Conservation (phyloP, 2,113 vertebrate species). For the Mus spicilegus region DNA sequence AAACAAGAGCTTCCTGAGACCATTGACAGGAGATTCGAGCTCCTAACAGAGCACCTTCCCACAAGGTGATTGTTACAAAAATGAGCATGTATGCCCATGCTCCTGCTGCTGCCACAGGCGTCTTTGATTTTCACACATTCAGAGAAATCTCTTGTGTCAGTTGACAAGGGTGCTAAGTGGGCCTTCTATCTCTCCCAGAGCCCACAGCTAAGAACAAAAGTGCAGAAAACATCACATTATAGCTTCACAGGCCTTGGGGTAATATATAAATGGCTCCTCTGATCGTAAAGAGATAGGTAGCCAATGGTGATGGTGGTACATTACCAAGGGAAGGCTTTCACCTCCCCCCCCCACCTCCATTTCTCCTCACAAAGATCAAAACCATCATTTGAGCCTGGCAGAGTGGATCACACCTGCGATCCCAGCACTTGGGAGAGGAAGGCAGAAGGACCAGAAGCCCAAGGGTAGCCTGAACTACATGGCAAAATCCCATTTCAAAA, state of each 20-base stretch:
- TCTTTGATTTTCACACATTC: not conserved
- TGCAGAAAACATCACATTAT: not conserved
- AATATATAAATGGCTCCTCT: not conserved
- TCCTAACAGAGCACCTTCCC: not conserved
- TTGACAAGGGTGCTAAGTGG: not conserved
- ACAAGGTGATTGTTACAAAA: not conserved
- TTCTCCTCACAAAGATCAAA: not conserved
- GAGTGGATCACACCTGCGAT: not conserved
- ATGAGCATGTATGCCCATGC: too few species aligned
- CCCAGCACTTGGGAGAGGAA: not conserved
- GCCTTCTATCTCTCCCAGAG: not conserved
- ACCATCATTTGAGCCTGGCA: not conserved
- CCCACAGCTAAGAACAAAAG: not conserved
- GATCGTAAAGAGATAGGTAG: not conserved
- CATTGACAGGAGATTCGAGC: accelerated
- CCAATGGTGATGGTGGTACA: not conserved
- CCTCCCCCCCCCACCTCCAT: not conserved
- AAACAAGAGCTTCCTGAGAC: not conserved
- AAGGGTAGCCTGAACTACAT: not conserved
- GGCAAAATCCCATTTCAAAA: not conserved
- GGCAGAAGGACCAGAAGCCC: not conserved
- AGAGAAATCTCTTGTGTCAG: not conserved
- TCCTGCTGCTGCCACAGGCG: too few species aligned
- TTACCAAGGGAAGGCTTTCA: not conserved
- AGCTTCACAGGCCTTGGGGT: not conserved